These are phyloP conservation scores for Phyllopteryx taeniolatus DNA, from an alignment of 2,113 vertebrate species.

Conservation along the genomic window DNA sequence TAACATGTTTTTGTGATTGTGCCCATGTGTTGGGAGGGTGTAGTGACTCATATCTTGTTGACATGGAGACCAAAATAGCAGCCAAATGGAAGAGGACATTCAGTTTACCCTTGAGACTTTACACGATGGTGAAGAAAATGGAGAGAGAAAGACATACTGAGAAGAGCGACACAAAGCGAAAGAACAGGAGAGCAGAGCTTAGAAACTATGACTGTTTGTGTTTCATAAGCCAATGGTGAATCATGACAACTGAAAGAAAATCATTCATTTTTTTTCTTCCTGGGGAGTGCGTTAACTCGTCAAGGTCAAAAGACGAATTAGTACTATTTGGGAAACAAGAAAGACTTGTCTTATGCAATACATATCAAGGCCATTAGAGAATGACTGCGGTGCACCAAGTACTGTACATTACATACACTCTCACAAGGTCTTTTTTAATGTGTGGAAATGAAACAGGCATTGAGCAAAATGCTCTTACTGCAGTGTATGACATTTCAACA, in stretches of 20 bases:
- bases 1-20: constrained; percentile 57
- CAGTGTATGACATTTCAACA: neutral
- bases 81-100: constrained; percentile 69
- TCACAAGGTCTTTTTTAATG: constrained; percentile 3
- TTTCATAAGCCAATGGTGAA: constrained; percentile 71
- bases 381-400: constrained; percentile 16
- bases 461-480: constrained; percentile 4
- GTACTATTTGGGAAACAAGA: constrained; percentile 48
- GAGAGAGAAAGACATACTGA: constrained; percentile 52
- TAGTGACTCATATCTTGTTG: constrained; percentile 71
- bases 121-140: constrained; percentile 59
- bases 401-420: constrained; percentile 17
- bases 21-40: constrained; percentile 52
- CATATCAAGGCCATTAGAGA: constrained; percentile 27
- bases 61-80: constrained; percentile 70
- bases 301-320: constrained; percentile 60
- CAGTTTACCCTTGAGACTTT: constrained; percentile 67
- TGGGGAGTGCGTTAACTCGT: constrained; percentile 61
- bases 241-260: constrained; percentile 70
- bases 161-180: constrained; percentile 58
- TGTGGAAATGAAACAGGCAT: constrained; percentile 4
- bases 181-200: constrained; percentile 45
- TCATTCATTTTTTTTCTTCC: constrained; percentile 56
- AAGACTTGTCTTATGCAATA: constrained; percentile 47
- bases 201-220: constrained; percentile 62